phyloP scores from a whole-genome alignment of 1,140 invertebrate genomes.

The Batillaria attramentaria region DNA sequence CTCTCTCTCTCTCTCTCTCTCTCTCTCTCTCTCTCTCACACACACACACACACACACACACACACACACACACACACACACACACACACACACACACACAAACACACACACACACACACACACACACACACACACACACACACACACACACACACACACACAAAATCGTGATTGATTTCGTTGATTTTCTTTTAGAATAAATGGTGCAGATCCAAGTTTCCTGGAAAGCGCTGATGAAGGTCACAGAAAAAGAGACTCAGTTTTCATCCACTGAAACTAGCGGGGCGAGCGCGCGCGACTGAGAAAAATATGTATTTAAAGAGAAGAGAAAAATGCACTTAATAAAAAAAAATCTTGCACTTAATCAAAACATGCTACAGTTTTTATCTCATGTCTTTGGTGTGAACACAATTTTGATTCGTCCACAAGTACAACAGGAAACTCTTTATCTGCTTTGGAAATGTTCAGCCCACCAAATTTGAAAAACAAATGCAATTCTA shows the following conservation, averaged over 20 bases:
- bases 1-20: not conserved
- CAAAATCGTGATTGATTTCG: not conserved
- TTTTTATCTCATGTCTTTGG: too few species aligned
- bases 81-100: not conserved
- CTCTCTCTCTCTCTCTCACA: not conserved
- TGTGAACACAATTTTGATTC: too few species aligned
- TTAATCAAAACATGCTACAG: too few species aligned
- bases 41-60: not conserved
- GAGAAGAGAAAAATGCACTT: not conserved
- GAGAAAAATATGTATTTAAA: not conserved
- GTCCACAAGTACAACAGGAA: not conserved
- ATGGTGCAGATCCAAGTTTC: too few species aligned
- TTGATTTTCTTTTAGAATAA: not conserved
- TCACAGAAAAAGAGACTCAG: not conserved
- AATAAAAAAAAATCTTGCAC: not conserved
- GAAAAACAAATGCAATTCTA: too few species aligned
- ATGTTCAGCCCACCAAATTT: too few species aligned
- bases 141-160: constrained; percentile 1
- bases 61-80: not conserved
- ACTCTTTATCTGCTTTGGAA: not conserved
- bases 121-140: constrained; percentile 2
- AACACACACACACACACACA: not conserved
- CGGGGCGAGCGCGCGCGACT: not conserved
- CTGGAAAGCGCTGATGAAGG: too few species aligned
- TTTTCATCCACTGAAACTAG: too few species aligned